A percentile compares a stretch with the other conserved stretches of the same genome.
These are phyloP conservation scores for Kradibia gibbosae DNA, from an alignment of 1,140 invertebrate species.

Conservation along the genomic window DNA sequence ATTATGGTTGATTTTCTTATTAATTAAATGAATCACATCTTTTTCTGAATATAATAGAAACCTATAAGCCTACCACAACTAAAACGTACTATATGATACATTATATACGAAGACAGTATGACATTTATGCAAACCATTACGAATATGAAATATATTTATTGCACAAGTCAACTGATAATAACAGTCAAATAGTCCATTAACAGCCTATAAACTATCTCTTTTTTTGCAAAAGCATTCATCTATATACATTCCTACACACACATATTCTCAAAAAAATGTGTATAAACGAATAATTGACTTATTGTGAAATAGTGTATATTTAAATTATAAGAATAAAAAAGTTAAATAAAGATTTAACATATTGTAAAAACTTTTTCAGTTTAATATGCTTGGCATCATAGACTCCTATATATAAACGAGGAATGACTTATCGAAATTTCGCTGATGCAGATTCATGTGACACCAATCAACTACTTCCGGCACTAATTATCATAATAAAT, in stretches of 20 bases:
- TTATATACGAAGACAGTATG: not conserved
- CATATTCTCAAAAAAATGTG: not conserved
- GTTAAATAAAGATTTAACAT: not conserved
- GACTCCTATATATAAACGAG: not conserved
- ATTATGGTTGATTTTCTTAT: not conserved
- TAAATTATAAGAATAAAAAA: not conserved
- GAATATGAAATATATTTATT: not conserved
- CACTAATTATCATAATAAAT: not conserved
- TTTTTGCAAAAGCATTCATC: not conserved
- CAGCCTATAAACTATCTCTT: not conserved
- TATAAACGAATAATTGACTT: not conserved
- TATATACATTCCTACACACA: too few species aligned
- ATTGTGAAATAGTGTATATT: not conserved
- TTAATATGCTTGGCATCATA: not conserved
- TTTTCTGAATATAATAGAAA: not conserved
- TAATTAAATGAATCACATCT: not conserved
- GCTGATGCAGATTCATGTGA: not conserved
- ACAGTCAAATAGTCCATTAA: not conserved
- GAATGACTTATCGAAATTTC: not conserved
- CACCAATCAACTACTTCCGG: not conserved
- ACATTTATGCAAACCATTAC: conserved; percentile 15
- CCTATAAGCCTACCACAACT: not conserved
- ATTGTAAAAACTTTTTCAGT: not conserved
- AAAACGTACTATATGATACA: not conserved
- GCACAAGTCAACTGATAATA: not conserved